A percentile compares a stretch with the other conserved stretches of the same genome.
Evolutionary conservation across 2,797 vertebrate genomes (phyloP).

Genomic region (Betta splendens): DNA sequence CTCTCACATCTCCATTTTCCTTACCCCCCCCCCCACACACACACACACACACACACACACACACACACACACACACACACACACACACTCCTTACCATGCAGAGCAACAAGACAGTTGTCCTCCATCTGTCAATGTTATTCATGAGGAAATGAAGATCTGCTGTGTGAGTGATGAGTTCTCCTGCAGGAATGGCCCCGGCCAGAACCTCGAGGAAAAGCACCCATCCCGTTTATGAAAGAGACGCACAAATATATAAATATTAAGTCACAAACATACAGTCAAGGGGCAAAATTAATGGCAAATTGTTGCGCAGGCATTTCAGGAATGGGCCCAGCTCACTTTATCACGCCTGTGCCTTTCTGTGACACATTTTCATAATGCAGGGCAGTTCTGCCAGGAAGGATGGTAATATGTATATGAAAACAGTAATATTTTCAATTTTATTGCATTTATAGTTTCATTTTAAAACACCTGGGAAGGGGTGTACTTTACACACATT

Average conservation of each 20-base stretch:
- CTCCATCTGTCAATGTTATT: conserved; percentile 78
- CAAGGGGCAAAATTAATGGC: conserved; percentile 25
- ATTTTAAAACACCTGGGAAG: neutral
- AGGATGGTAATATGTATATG: neutral
- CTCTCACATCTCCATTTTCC: conserved; percentile 39
- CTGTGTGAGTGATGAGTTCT: conserved; percentile 71
- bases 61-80: conserved; percentile 12
- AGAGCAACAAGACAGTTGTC: conserved; percentile 67
- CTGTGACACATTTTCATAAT: conserved; percentile 20
- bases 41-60: too few relatives aligned
- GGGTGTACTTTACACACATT: neutral
- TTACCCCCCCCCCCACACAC: conserved; percentile 14
- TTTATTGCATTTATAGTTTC: neutral
- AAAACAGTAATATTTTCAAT: neutral
- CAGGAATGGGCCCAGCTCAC: neutral
- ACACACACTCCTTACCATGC: conserved; percentile 62
- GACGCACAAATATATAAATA: conserved; percentile 41
- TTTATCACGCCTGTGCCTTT: conserved; percentile 39
- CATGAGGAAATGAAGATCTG: conserved; percentile 73
- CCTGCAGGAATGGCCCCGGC: conserved; percentile 45
- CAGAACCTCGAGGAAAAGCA: conserved; percentile 50
- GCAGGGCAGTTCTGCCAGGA: neutral
- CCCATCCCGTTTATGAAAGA: conserved; percentile 38
- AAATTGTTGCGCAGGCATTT: conserved; percentile 28
- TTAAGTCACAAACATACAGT: conserved; percentile 29